Percentiles rank a stretch among this genome's conserved stretches.
Evolutionary conservation across 92 coral and sea anemone species (phyloP).

Genomic region (Epizoanthus rinbou): DNA sequence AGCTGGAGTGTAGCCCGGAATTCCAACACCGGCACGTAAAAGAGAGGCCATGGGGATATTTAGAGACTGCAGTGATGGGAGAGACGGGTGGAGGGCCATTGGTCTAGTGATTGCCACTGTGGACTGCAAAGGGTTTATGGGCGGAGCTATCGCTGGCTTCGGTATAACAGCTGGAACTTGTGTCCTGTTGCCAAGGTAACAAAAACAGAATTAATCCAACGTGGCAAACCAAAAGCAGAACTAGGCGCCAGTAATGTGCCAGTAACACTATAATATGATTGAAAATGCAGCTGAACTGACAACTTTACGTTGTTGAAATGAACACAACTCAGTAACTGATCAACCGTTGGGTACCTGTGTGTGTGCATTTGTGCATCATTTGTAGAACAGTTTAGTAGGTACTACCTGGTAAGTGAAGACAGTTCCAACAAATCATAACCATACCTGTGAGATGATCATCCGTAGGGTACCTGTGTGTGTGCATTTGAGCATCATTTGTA

Average conservation of each 20-base stretch:
- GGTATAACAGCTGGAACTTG: background rate
- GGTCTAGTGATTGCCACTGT: background rate
- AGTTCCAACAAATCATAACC: background rate
- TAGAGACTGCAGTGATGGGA: background rate
- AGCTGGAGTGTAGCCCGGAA: constrained; percentile 38
- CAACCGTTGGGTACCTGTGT: no score
- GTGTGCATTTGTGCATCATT: no score
- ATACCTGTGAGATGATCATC: background rate
- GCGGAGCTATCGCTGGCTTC: background rate
- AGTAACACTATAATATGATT: no score
- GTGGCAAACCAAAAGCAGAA: no score
- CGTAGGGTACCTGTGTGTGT: no score
- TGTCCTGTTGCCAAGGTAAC: constrained; percentile 1
- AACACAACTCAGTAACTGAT: no score
- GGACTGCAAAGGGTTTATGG: background rate
- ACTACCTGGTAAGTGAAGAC: background rate
- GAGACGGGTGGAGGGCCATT: background rate
- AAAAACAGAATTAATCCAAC: background rate
- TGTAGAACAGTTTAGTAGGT: no score
- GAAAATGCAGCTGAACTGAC: no score
- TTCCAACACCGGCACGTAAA: constrained; percentile 47
- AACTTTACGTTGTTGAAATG: no score
- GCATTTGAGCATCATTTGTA: no score
- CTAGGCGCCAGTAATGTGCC: no score
- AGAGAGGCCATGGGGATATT: constrained; percentile 54